A percentile compares a stretch with the other conserved stretches of the same genome.
Evolutionary conservation across 2,797 vertebrate species (phyloP).

Genomic region (Macropodus opercularis): DNA sequence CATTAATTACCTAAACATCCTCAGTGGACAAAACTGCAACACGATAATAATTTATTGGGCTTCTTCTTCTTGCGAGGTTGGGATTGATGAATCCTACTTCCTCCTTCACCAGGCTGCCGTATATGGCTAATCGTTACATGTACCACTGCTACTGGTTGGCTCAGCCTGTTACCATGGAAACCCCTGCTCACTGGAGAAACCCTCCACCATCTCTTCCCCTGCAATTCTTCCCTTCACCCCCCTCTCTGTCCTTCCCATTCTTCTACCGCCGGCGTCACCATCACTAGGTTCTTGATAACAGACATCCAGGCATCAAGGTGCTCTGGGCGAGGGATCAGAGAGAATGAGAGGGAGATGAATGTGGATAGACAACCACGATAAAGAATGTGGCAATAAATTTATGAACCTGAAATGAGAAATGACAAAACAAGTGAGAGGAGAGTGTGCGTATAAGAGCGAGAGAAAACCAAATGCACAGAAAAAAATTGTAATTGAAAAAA

Average conservation of each 20-base stretch:
- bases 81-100: slow-evolving; percentile 72
- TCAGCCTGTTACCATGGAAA: slow-evolving; percentile 76
- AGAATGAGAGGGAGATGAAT: slow-evolving; percentile 27
- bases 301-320: slow-evolving; percentile 37
- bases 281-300: slow-evolving; percentile 27
- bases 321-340: slow-evolving; percentile 55
- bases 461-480: slow-evolving; percentile 2
- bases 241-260: slow-evolving; percentile 58
- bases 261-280: slow-evolving; percentile 51
- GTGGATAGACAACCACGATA: slow-evolving; percentile 42
- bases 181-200: slow-evolving; percentile 60
- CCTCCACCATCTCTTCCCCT: slow-evolving; percentile 39
- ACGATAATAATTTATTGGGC: slow-evolving; percentile 57
- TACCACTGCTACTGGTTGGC: slow-evolving; percentile 66
- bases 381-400: slow-evolving; percentile 41
- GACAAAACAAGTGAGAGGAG: slow-evolving; percentile 8
- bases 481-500: slow-evolving; percentile 10
- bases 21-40: slow-evolving; percentile 37
- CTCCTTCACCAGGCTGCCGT: slow-evolving; percentile 66
- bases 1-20: slow-evolving; percentile 22
- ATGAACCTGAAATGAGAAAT: slow-evolving; percentile 17
- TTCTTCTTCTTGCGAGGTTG: slow-evolving; percentile 60
- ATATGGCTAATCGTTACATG: slow-evolving; percentile 61
- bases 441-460: neutral
- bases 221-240: slow-evolving; percentile 42